Percentiles rank a stretch among this genome's conserved stretches.
These are phyloP conservation scores for Aegithalos caudatus DNA, from an alignment of 2,113 vertebrate species.

Conservation along the genomic window DNA sequence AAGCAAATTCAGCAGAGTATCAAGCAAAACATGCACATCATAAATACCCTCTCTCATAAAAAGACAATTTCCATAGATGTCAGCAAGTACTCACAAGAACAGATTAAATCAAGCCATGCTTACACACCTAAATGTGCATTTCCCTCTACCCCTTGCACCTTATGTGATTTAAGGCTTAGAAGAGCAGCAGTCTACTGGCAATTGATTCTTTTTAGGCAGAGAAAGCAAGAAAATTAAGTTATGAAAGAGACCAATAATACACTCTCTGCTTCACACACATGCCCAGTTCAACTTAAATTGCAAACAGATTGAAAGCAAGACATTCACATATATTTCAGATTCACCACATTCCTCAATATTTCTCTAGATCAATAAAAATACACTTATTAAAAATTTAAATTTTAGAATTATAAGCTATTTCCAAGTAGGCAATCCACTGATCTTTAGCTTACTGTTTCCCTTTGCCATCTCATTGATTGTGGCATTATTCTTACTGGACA, in stretches of 20 bases:
- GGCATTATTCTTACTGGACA: background rate
- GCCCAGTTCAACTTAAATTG: background rate
- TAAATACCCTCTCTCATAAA: background rate
- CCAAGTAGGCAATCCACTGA: background rate
- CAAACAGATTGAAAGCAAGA: background rate
- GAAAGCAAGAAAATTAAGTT: background rate
- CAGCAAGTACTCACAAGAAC: background rate
- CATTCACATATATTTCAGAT: background rate
- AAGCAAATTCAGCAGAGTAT: background rate
- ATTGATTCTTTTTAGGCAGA: background rate
- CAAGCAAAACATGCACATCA: background rate
- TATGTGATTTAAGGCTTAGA: background rate
- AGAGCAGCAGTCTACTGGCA: background rate
- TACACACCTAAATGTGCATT: background rate
- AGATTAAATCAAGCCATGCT: background rate
- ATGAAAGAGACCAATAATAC: background rate
- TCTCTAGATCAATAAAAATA: background rate
- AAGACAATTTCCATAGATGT: background rate
- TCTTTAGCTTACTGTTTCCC: background rate
- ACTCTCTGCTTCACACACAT: background rate
- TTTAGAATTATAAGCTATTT: background rate
- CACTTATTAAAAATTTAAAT: background rate
- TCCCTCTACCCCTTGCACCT: background rate
- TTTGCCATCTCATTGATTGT: background rate
- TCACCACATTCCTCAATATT: background rate